phyloP scores from a whole-genome alignment of 2,797 vertebrate genomes.

The Steatocranus sp. region DNA sequence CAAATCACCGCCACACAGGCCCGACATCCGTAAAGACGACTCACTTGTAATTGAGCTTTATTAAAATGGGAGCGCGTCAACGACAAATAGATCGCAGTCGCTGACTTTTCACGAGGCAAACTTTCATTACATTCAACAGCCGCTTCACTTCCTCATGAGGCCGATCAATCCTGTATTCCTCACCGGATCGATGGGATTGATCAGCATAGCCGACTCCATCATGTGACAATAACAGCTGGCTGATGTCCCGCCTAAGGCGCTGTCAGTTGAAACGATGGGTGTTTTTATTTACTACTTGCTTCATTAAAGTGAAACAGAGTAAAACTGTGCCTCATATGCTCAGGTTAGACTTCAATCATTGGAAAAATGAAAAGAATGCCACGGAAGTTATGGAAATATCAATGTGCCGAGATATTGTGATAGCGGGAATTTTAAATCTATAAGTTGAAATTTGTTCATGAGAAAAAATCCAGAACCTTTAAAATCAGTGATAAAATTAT shows the following conservation, averaged over 20 bases:
- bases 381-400: neutral
- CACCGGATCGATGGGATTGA: conserved; percentile 39
- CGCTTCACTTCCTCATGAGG: neutral
- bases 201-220: conserved; percentile 10
- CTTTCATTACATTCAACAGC: conserved; percentile 17
- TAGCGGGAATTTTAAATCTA: neutral
- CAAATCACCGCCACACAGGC: neutral
- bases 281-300: conserved; percentile 33
- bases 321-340: neutral
- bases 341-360: neutral
- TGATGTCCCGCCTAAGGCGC: conserved; percentile 6
- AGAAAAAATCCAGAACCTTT: neutral
- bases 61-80: conserved; percentile 30
- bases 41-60: conserved; percentile 41
- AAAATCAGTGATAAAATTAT: neutral
- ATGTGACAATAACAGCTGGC: conserved; percentile 16
- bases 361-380: neutral
- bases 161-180: conserved; percentile 28
- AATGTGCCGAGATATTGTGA: neutral
- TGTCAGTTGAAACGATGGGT: neutral
- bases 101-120: neutral
- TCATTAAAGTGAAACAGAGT: neutral
- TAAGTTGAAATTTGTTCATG: neutral
- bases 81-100: neutral
- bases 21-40: neutral